A percentile compares a stretch with the other conserved stretches of the same genome.
Evolutionary conservation across 2,888 invertebrate species (phyloP).

Genomic region (Caenorhabditis sulstoni): DNA sequence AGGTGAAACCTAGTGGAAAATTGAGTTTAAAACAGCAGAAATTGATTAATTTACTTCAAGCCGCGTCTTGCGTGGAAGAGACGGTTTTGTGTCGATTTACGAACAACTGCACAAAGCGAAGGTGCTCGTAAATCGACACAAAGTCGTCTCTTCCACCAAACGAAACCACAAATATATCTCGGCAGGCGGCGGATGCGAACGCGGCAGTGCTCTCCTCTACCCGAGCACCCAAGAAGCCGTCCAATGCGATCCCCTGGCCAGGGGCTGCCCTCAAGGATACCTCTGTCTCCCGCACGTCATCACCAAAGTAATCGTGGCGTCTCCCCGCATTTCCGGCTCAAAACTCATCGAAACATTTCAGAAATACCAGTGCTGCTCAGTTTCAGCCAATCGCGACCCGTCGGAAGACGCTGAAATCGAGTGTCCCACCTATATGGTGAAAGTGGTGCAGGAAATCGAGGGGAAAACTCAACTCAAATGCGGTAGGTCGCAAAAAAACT

Average conservation of each 20-base stretch:
- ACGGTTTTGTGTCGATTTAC: no score
- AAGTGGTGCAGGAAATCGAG: constrained; percentile 57
- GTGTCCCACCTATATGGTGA: constrained; percentile 66
- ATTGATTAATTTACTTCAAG: no score
- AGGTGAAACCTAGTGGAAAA: no score
- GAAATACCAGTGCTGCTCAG: constrained; percentile 66
- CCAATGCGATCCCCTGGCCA: constrained; percentile 62
- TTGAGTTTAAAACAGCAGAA: no score
- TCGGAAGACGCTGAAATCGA: constrained; percentile 55
- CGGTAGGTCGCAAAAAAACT: constrained; percentile 19
- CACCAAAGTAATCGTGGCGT: no score
- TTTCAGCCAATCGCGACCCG: constrained; percentile 46
- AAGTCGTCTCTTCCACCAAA: no score
- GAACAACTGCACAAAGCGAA: no score
- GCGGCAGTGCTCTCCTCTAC: constrained; percentile 65
- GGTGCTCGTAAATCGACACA: no score
- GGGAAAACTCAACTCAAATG: constrained; percentile 58
- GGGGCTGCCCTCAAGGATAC: constrained; percentile 65
- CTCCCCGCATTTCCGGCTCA: no score
- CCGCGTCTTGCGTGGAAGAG: no score
- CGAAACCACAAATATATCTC: no score
- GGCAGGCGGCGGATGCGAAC: constrained; percentile 64
- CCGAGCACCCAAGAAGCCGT: constrained; percentile 67
- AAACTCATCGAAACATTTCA: constrained; percentile 15
- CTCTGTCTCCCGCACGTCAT: constrained; percentile 60